A percentile compares a stretch with the other conserved stretches of the same genome.
These are phyloP conservation scores for Corella eumyota DNA, from an alignment of 23 tunicate species.

Conservation along the genomic window DNA sequence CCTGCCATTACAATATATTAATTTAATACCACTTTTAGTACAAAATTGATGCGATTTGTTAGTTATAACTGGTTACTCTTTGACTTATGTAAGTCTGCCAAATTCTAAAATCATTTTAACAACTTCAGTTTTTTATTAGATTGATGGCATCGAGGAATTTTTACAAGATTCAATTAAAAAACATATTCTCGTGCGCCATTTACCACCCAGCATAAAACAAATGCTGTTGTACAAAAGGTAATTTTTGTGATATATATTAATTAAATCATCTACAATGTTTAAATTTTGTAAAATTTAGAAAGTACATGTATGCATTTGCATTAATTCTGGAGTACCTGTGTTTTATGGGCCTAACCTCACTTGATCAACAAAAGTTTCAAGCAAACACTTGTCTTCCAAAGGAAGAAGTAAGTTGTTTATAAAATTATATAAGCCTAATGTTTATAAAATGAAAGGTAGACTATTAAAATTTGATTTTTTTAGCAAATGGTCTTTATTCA, in stretches of 20 bases:
- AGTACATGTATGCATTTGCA: constrained; percentile 56
- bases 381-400: constrained; percentile 17
- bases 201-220: constrained; percentile 30
- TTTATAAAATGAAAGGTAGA: not conserved
- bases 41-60: too few species aligned
- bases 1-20: not conserved
- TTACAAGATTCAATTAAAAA: constrained; percentile 26
- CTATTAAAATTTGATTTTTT: not conserved
- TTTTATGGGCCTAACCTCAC: constrained; percentile 85
- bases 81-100: too few species aligned
- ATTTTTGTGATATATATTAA: not conserved
- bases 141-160: constrained; percentile 37
- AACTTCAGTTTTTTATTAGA: constrained; percentile 5
- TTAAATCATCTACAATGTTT: too few species aligned
- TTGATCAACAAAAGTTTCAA: constrained; percentile 18
- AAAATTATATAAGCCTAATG: too few species aligned
- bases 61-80: too few species aligned
- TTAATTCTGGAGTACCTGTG: constrained; percentile 51
- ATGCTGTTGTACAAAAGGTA: constrained; percentile 53
- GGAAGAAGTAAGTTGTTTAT: constrained; percentile 43
- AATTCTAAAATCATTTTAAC: too few species aligned
- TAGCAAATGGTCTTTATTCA: constrained; percentile 83
- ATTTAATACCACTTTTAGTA: too few species aligned
- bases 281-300: constrained; percentile 12
- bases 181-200: constrained; percentile 57